These are phyloP conservation scores for Erpornis zantholeuca DNA, from an alignment of 2,113 vertebrate species.

Conservation along the genomic window DNA sequence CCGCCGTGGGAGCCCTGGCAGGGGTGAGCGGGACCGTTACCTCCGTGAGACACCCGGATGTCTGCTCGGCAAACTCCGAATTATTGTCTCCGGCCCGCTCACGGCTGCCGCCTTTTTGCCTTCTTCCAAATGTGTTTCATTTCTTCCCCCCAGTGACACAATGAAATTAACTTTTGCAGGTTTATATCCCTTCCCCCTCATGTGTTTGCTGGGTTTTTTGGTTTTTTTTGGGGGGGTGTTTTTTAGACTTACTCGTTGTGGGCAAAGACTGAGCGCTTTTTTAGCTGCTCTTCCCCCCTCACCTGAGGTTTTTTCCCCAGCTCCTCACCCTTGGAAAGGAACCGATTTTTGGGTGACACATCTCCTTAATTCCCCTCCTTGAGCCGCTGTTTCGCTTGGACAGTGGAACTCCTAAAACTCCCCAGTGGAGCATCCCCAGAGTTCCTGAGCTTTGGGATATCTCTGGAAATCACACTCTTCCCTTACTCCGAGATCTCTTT, in stretches of 20 bases:
- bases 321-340: neutral
- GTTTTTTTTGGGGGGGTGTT: neutral
- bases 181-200: rapidly evolving
- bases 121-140: neutral
- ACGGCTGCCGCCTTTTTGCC: neutral
- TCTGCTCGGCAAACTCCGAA: neutral
- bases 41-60: neutral
- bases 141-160: neutral
- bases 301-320: neutral
- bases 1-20: no score
- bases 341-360: neutral
- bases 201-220: neutral
- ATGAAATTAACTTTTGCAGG: neutral
- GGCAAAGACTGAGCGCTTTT: neutral
- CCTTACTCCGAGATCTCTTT: neutral
- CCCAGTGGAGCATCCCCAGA: neutral
- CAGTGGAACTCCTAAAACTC: neutral
- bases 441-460: neutral
- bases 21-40: neutral
- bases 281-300: neutral
- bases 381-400: neutral
- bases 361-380: neutral
- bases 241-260: neutral
- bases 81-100: neutral
- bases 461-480: neutral